These are phyloP conservation scores for Petrocephalus zakoni DNA, from an alignment of 2,113 vertebrate species.

Conservation along the genomic window DNA sequence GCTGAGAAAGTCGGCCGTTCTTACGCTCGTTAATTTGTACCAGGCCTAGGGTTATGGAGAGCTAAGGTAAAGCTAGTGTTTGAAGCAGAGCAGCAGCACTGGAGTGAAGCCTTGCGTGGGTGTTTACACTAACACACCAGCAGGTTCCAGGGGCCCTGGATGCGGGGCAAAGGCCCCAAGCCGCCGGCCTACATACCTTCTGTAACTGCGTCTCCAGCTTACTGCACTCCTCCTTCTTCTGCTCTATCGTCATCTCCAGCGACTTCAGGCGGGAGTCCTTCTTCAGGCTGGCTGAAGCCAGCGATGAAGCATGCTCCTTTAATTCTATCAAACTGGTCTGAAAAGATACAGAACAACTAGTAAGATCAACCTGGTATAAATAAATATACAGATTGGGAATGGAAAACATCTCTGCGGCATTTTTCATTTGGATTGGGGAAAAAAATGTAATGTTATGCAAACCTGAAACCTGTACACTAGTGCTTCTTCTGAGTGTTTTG, in stretches of 20 bases:
- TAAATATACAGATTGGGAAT: not conserved
- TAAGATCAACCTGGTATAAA: not conserved
- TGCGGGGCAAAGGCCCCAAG: not conserved
- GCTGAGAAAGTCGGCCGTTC: not conserved
- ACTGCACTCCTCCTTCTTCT: conserved; percentile 99
- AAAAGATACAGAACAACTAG: conserved; percentile 34
- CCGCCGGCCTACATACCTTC: conserved; percentile 49
- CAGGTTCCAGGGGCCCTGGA: not conserved
- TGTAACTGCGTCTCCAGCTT: conserved; percentile 96
- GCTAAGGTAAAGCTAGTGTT: not conserved
- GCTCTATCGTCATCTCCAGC: conserved; percentile 96
- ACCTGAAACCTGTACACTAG: not conserved
- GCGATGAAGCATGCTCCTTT: conserved; percentile 93
- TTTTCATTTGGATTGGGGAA: not conserved
- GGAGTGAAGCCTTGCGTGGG: not conserved
- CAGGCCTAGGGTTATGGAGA: not conserved
- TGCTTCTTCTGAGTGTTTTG: not conserved
- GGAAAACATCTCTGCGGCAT: not conserved
- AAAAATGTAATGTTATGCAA: not conserved
- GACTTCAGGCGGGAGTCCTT: conserved; percentile 97
- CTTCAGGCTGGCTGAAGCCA: conserved; percentile 92
- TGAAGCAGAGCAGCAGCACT: not conserved
- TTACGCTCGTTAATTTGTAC: not conserved
- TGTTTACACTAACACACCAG: not conserved
- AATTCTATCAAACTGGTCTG: conserved; percentile 95